Evolutionary conservation across 1,140 invertebrate genomes (phyloP).

Genomic region (Bombus sylvicola): DNA sequence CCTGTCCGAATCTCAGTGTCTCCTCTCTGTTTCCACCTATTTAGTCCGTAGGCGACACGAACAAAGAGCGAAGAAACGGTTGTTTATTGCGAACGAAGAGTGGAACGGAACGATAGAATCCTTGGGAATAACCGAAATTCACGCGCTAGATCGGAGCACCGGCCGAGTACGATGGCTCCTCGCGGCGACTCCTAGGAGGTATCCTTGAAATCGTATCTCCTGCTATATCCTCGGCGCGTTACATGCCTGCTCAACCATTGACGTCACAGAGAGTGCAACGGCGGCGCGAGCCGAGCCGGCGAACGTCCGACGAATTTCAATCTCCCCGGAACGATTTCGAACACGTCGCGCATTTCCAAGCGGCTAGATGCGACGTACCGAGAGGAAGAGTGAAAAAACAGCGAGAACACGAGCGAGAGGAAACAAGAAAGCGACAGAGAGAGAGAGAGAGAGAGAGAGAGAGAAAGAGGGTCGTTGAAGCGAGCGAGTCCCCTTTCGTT

Average conservation of each 20-base stretch:
- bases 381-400: slow-evolving; percentile 17
- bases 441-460: background rate
- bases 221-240: slow-evolving; percentile 30
- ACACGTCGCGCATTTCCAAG: slow-evolving; percentile 41
- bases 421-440: background rate
- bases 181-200: slow-evolving; percentile 7
- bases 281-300: slow-evolving; percentile 20
- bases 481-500: background rate
- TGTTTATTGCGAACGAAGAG: too few species aligned
- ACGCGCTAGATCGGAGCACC: background rate
- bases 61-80: background rate
- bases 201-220: slow-evolving; percentile 47
- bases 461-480: background rate
- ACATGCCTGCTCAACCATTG: slow-evolving; percentile 37
- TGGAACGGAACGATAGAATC: too few species aligned
- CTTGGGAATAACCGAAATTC: background rate
- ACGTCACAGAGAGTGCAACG: slow-evolving; percentile 49
- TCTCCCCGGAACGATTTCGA: slow-evolving; percentile 49
- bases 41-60: background rate
- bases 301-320: slow-evolving; percentile 52
- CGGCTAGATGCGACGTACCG: background rate
- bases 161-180: background rate
- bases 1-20: background rate
- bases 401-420: background rate
- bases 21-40: accelerated